Percentiles rank a stretch among this genome's conserved stretches.
Evolutionary conservation across 2,113 vertebrate genomes (phyloP).

Genomic region (Alexandromys fortis): DNA sequence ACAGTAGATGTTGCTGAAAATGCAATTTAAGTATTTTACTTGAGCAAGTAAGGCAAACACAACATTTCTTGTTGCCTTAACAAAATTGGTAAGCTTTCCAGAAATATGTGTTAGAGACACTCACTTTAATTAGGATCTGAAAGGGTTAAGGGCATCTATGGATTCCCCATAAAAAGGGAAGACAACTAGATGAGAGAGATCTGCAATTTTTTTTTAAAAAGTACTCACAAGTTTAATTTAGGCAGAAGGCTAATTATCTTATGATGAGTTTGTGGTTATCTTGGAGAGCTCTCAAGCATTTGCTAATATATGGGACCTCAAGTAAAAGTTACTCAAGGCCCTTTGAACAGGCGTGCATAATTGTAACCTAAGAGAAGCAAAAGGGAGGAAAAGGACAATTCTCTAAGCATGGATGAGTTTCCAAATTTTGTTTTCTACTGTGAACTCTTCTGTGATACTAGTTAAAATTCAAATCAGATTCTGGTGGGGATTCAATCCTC

Average conservation of each 20-base stretch:
- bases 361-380: neutral
- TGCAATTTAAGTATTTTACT: neutral
- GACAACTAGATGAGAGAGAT: neutral
- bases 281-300: neutral
- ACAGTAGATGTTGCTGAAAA: neutral
- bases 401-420: neutral
- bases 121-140: neutral
- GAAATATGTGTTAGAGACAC: neutral
- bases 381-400: neutral
- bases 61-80: constrained; percentile 5
- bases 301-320: neutral
- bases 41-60: neutral
- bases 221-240: neutral
- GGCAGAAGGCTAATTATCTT: neutral
- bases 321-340: neutral
- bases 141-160: neutral
- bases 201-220: neutral
- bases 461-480: constrained; percentile 46
- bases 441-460: neutral
- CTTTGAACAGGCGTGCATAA: neutral
- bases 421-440: neutral
- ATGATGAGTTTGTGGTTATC: neutral
- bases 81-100: neutral
- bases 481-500: neutral
- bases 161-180: neutral